These are phyloP conservation scores for Odontophorus gujanensis DNA, from an alignment of 2,113 vertebrate species.

Conservation along the genomic window DNA sequence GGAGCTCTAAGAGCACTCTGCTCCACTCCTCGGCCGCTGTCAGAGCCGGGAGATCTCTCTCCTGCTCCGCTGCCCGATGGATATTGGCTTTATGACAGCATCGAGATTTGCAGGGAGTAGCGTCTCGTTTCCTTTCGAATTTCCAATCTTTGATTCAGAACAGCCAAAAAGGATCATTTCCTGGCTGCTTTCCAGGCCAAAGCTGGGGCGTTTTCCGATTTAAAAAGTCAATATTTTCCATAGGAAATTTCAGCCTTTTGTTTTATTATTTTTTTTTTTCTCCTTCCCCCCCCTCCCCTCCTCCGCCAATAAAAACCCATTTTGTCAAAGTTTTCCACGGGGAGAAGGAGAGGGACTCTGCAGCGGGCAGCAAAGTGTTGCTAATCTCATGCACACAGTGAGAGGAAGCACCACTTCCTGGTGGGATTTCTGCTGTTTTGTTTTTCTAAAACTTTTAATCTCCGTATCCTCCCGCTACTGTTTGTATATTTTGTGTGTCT, in stretches of 20 bases:
- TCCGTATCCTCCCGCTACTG: constrained; percentile 62
- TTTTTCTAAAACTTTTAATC: constrained; percentile 58
- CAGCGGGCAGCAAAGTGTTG: constrained; percentile 33
- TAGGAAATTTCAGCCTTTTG: neutral
- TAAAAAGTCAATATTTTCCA: constrained; percentile 3
- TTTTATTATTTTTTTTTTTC: too few species aligned
- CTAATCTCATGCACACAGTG: constrained; percentile 47
- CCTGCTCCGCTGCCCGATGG: fast-evolving
- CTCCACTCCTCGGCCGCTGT: neutral
- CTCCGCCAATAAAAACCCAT: fast-evolving
- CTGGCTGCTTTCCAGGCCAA: neutral
- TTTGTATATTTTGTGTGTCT: constrained; percentile 67
- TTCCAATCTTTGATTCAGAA: neutral
- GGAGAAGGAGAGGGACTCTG: neutral
- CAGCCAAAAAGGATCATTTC: neutral
- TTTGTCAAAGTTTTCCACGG: neutral
- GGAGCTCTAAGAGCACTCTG: neutral
- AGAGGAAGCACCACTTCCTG: constrained; percentile 38
- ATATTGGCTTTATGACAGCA: neutral
- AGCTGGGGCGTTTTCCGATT: neutral
- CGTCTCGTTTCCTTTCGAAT: neutral
- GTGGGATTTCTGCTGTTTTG: constrained; percentile 60
- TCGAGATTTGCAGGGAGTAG: neutral
- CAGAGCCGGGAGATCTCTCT: neutral
- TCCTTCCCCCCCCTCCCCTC: neutral